A percentile compares a stretch with the other conserved stretches of the same genome.
These are phyloP conservation scores for Aporrectodea caliginosa DNA, from an alignment of 1,140 invertebrate genomes.

Conservation along the genomic window DNA sequence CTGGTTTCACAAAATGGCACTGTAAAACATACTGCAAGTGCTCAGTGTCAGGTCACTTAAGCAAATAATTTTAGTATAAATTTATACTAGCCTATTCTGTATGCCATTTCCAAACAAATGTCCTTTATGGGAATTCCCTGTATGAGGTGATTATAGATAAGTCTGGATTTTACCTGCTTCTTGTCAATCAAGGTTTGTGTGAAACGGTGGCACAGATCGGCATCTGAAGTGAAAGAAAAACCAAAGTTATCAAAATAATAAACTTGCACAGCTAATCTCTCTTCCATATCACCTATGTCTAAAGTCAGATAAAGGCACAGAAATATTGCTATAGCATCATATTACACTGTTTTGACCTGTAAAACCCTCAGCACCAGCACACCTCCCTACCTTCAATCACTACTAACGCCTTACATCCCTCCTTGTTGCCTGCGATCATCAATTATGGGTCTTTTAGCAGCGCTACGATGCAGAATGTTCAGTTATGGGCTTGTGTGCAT, in stretches of 20 bases:
- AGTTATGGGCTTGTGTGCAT: no score
- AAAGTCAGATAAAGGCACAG: neutral
- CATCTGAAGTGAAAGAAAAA: constrained; percentile 64
- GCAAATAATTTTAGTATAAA: no score
- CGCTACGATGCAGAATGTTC: no score
- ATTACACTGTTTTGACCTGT: neutral
- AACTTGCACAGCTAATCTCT: neutral
- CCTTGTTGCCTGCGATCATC: no score
- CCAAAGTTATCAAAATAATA: neutral
- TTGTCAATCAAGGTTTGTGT: constrained; percentile 73
- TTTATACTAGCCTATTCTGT: no score
- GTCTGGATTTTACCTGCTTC: constrained; percentile 56
- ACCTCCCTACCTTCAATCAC: no score
- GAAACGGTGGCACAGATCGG: constrained; percentile 79
- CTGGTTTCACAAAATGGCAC: neutral
- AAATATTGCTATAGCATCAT: neutral
- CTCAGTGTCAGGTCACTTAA: constrained; percentile 13
- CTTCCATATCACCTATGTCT: neutral
- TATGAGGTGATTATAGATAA: constrained; percentile 8
- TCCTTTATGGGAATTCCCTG: no score
- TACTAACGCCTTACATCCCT: no score
- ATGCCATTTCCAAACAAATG: no score
- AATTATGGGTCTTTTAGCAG: no score
- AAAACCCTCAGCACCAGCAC: no score
- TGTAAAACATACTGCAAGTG: neutral